Percentiles rank a stretch among this genome's conserved stretches.
Evolutionary conservation across 1,140 invertebrate species (phyloP).

Genomic region (Argopecten irradians): DNA sequence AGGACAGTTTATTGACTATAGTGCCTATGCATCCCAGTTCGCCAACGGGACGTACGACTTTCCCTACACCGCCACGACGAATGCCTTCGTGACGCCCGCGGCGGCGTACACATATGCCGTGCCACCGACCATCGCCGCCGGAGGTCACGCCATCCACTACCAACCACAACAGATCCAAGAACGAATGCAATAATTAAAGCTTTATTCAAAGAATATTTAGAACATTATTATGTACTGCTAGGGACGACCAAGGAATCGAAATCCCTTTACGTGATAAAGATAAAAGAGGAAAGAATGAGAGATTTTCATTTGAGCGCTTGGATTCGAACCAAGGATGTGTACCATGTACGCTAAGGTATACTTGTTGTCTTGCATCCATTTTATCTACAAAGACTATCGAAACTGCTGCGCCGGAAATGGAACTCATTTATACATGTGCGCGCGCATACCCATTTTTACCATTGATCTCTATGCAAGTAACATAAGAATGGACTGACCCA

Average conservation of each 20-base stretch:
- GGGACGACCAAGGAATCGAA: neutral
- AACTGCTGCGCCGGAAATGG: neutral
- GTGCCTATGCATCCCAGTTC: constrained; percentile 57
- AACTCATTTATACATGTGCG: neutral
- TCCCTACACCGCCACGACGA: constrained; percentile 57
- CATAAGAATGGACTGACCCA: neutral
- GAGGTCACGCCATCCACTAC: constrained; percentile 59
- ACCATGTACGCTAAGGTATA: neutral
- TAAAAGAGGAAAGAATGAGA: neutral
- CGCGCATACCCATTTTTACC: neutral
- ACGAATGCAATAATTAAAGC: constrained; percentile 58
- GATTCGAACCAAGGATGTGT: neutral
- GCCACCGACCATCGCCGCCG: constrained; percentile 57
- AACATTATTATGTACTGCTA: neutral
- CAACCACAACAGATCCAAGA: constrained; percentile 69
- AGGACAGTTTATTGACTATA: constrained; percentile 62
- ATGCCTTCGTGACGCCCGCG: constrained; percentile 55
- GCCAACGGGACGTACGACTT: constrained; percentile 55
- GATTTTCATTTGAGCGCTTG: neutral
- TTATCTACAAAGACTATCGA: neutral
- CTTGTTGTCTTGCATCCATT: neutral
- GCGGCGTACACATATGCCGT: constrained; percentile 66
- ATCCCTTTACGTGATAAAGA: neutral
- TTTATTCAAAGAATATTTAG: neutral
- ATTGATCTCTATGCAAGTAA: constrained; percentile 52